These are phyloP conservation scores for Leucania comma DNA, from an alignment of 2,888 invertebrate genomes.

Conservation along the genomic window DNA sequence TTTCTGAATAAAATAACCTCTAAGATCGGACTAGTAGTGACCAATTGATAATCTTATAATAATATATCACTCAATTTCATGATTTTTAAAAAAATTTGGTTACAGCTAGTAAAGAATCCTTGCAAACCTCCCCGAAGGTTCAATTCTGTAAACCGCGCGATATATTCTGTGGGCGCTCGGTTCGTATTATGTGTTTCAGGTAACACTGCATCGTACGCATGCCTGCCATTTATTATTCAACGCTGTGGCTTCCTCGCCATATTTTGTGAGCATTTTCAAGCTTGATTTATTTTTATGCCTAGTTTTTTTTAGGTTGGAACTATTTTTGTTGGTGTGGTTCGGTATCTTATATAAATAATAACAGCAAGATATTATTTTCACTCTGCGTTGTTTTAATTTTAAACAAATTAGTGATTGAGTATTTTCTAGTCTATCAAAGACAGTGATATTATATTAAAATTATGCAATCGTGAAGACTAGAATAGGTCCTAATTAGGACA, in stretches of 20 bases:
- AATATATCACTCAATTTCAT: not conserved
- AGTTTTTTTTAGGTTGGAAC: not conserved
- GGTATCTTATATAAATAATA: not conserved
- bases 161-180: conserved; percentile 32
- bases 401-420: not conserved
- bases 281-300: conserved; percentile 44
- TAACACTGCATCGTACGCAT: conserved; percentile 51
- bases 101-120: not conserved
- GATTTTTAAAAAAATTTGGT: not conserved
- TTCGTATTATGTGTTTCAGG: conserved; percentile 50
- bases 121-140: not conserved
- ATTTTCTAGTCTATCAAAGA: not conserved
- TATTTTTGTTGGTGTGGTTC: not conserved
- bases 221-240: conserved; percentile 60
- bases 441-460: too few relatives aligned
- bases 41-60: too few relatives aligned
- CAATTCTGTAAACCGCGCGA: conserved; percentile 8
- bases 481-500: too few relatives aligned
- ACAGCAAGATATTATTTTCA: not conserved
- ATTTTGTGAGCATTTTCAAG: conserved; percentile 49
- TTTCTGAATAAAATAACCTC: too few relatives aligned
- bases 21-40: too few relatives aligned
- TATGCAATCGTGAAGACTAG: too few relatives aligned
- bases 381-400: not conserved
- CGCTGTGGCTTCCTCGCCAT: conserved; percentile 34